Evolutionary conservation across 2,888 invertebrate species (phyloP), one percentile per base, ranked within the genome.

Genomic region (Dolomedes plantarius): DNA sequence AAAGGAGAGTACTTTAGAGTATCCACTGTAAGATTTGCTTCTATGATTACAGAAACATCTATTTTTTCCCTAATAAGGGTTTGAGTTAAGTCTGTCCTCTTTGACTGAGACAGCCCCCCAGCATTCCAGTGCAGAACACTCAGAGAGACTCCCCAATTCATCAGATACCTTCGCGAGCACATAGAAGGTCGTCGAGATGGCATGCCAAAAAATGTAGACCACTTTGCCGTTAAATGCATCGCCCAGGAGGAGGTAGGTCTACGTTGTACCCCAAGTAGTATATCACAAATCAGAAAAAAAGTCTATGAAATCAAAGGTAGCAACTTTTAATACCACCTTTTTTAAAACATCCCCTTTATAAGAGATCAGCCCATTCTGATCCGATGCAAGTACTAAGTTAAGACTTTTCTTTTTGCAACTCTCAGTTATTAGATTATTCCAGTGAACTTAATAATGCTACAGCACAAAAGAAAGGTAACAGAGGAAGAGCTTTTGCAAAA

Each of bases 11-110:
- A 27, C 36, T 74, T 74, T 19, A 50, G 31, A 28, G 32, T 74
- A 19, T 62, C 62, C 1, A 62, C 11, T 19, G 64, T 31, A 9
- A 74, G 7, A 19, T 74, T 74, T 29, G 74, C 64, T 31, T 74
- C 62, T 36, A 62, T 64, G 36, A 74, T 50, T 32, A 74, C 64
- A 74, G 74, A 74, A 16, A 74, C 62, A 28, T 74, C 74, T 19
- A 74, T 62, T 6, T 56, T 62, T 0, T 64, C 32, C 2, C 19
- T 39, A 27, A 27, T 1, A 29, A 74, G 27, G 29, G 36, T 16
- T 19, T 16, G 23, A n/a, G 13, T 1, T 7, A 1, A 0, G 16
- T 68, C 68, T 7, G 5, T 31, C 11, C 29, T 28, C 68, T 65
- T 73, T 73, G 56, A 13, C 74, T 74, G 62, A 27, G 64, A 74